Evolutionary conservation across 2,888 invertebrate species (phyloP), one percentile per base, ranked within the genome.

Genomic region (Eristalis arbustorum): DNA sequence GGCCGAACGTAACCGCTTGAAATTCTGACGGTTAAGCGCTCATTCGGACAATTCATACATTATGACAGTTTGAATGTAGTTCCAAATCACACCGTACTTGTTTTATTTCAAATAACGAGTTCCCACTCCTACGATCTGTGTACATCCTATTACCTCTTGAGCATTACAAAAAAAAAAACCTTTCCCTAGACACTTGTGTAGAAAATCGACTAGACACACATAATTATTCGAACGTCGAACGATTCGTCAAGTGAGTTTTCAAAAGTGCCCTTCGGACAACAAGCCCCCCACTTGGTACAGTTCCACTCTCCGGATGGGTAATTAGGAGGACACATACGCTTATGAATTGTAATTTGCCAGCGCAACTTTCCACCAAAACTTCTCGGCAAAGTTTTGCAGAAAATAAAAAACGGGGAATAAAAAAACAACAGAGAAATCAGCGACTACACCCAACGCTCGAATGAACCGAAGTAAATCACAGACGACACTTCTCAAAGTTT

Each of bases 331-430:
- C 61, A 67, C 67, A 72, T 68, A 69, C 42, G 57, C 63, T 62
- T 80, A 76, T 78, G 68, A 77, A 72, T 84, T 75, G 72, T 57
- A 84, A 80, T 80, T 84, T 84, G 72, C 72, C 75, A 80, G 67
- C 72, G 75, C 66, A 80, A 22, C 80, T 68, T 84, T 84, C 63
- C 57, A 80, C 61, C 28, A 25, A 79, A 84, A 67, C 62, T 84
- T 72, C 63, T 42, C n/a, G 11, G 18, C 11, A 25, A 75, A 75
- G 40, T 72, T 84, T 69, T 57, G n/a, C 49, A 62, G n/a, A 0
- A 63, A 69, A 67, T 23, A 56, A n/a, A 25, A 66, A 75, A 66
- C n/a, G n/a, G n/a, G n/a, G n/a, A n/a, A n/a, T n/a, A 49, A 82
- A 66, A 34, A 14, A n/a, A 68, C 3, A 11, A 40, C 13, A 31